Percentiles rank a stretch among this genome's conserved stretches.
phyloP scores from a whole-genome alignment of 2,888 invertebrate genomes.

The Drosophila lutescens region DNA sequence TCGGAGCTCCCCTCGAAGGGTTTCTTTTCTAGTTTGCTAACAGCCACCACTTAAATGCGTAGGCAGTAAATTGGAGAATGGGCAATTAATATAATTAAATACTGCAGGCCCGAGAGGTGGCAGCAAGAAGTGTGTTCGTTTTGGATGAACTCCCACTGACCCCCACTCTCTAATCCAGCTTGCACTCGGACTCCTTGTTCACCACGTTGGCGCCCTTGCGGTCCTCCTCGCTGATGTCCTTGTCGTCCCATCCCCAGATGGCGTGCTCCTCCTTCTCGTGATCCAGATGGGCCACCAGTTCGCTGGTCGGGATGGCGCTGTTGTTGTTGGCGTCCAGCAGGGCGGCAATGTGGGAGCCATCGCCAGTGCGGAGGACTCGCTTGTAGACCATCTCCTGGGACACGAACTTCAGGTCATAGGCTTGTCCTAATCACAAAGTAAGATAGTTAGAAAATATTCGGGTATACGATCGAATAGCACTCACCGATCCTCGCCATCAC shows the following conservation, averaged over 20 bases:
- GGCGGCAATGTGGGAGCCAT: slow-evolving; percentile 86
- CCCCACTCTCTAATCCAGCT: slow-evolving; percentile 71
- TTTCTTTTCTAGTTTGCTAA: slow-evolving; percentile 18
- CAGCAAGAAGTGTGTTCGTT: slow-evolving; percentile 48
- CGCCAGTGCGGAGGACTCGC: slow-evolving; percentile 90
- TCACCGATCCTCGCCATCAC: slow-evolving; percentile 89
- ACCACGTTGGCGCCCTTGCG: slow-evolving; percentile 84
- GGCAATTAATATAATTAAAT: slow-evolving; percentile 68
- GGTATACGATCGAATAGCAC: background rate
- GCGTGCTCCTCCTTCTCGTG: slow-evolving; percentile 85
- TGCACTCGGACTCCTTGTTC: slow-evolving; percentile 62
- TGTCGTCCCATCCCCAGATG: slow-evolving; percentile 93
- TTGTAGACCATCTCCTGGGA: slow-evolving; percentile 89
- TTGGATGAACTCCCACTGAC: slow-evolving; percentile 28
- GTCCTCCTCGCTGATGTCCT: slow-evolving; percentile 90
- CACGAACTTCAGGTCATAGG: slow-evolving; percentile 93
- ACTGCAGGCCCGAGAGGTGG: slow-evolving; percentile 66
- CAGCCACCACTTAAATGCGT: slow-evolving; percentile 66
- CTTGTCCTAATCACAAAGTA: slow-evolving; percentile 87
- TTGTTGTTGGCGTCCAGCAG: slow-evolving; percentile 75
- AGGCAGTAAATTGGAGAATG: slow-evolving; percentile 29
- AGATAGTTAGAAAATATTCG: background rate
- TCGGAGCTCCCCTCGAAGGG: slow-evolving; percentile 21
- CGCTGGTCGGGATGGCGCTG: slow-evolving; percentile 67
- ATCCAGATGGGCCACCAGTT: slow-evolving; percentile 74